phyloP scores from a whole-genome alignment of 2,113 vertebrate species.

The Pollimyrus isidori region DNA sequence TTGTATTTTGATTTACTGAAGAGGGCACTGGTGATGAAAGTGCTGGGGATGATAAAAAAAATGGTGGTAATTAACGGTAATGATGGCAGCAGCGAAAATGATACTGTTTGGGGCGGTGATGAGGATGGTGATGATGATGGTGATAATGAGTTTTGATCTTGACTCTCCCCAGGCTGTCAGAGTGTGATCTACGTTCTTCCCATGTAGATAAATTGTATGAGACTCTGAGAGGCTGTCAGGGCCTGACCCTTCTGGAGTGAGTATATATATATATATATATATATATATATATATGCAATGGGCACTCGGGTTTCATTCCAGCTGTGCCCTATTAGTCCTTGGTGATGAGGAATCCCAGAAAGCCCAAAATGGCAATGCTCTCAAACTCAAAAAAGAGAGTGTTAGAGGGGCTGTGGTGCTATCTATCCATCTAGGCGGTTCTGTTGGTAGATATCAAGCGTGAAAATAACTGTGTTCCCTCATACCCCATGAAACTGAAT shows the following conservation, averaged over 20 bases:
- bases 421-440: neutral
- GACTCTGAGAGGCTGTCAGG: constrained; percentile 45
- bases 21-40: neutral
- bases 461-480: neutral
- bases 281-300: neutral
- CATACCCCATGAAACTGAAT: neutral
- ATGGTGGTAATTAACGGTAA: neutral
- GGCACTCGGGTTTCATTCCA: neutral
- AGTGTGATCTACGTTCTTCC: constrained; percentile 45
- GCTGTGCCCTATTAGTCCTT: neutral
- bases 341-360: neutral
- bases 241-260: constrained; percentile 62
- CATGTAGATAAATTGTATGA: constrained; percentile 50
- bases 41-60: neutral
- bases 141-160: neutral
- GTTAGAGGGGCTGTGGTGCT: neutral
- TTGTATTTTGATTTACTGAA: neutral
- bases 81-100: neutral
- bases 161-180: constrained; percentile 52
- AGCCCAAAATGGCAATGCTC: neutral
- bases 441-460: neutral
- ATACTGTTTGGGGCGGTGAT: neutral
- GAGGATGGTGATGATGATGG: neutral
- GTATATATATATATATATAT: constrained; percentile 27
- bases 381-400: neutral